A percentile compares a stretch with the other conserved stretches of the same genome.
These are phyloP conservation scores for Palythoa caribaeorum DNA, from an alignment of 92 coral and sea anemone genomes.

Conservation along the genomic window DNA sequence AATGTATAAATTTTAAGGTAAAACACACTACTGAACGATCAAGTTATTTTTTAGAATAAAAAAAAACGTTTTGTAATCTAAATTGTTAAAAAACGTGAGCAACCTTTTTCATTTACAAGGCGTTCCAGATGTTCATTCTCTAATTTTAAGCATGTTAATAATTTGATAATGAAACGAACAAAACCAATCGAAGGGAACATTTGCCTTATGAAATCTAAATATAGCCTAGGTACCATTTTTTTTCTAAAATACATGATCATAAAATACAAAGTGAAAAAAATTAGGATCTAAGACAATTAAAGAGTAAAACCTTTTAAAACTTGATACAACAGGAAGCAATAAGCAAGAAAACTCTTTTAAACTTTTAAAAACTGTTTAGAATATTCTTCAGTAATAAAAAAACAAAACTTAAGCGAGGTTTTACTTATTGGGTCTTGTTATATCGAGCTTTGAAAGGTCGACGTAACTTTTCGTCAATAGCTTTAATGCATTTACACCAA, in stretches of 20 bases:
- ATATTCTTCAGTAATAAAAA: constrained; percentile 7
- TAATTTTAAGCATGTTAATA: constrained; percentile 5
- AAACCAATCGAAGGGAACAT: constrained; percentile 5
- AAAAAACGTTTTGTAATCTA: background rate
- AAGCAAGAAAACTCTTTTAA: constrained; percentile 17
- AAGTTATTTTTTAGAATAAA: constrained; percentile 8
- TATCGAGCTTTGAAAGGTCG: constrained; percentile 46
- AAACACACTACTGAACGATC: background rate
- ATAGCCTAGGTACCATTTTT: constrained; percentile 15
- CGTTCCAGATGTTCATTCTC: background rate
- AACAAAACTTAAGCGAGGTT: background rate
- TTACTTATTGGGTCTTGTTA: constrained; percentile 26
- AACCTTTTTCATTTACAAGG: constrained; percentile 15
- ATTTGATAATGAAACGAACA: constrained; percentile 22
- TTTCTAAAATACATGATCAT: constrained; percentile 10
- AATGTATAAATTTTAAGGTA: background rate
- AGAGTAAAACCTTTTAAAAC: constrained; percentile 16
- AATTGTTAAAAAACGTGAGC: constrained; percentile 6
- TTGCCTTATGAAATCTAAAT: constrained; percentile 19
- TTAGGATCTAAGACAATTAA: constrained; percentile 4
- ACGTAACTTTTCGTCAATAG: constrained; percentile 44
- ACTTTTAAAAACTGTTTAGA: background rate
- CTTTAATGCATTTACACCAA: constrained; percentile 46
- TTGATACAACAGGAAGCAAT: constrained; percentile 24
- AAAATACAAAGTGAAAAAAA: constrained; percentile 8